Percentiles rank a stretch among this genome's conserved stretches.
phyloP scores from a whole-genome alignment of 1,140 invertebrate genomes.

The Cydia fagiglandana region DNA sequence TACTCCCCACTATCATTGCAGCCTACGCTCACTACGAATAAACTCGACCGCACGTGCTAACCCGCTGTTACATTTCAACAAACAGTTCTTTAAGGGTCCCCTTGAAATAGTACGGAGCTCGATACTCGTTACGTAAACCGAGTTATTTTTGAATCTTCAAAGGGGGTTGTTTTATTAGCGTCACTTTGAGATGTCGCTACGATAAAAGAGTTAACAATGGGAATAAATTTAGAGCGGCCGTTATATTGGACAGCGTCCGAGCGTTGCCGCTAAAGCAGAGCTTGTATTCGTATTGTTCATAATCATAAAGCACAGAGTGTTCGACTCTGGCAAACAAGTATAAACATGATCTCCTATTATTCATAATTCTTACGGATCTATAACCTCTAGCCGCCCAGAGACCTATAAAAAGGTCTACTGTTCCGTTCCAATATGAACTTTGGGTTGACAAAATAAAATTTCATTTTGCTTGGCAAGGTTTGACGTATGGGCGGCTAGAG shows the following conservation, averaged over 20 bases:
- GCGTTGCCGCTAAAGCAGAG: conserved; percentile 26
- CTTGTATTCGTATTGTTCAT: neutral
- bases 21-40: conserved; percentile 30
- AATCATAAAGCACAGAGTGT: neutral
- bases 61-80: conserved; percentile 30
- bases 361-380: neutral
- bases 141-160: conserved; percentile 56
- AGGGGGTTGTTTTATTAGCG: conserved; percentile 54
- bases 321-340: neutral
- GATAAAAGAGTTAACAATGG: conserved; percentile 69
- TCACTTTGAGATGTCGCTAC: conserved; percentile 55
- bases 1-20: conserved; percentile 23
- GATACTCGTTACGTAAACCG: conserved; percentile 46
- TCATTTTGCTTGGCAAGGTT: too few relatives aligned
- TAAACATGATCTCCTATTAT: neutral
- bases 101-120: conserved; percentile 30
- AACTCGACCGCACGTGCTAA: conserved; percentile 23
- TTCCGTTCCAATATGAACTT: too few relatives aligned
- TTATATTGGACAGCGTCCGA: conserved; percentile 62
- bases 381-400: too few relatives aligned
- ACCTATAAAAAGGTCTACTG: too few relatives aligned
- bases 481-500: too few relatives aligned
- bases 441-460: too few relatives aligned
- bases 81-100: conserved; percentile 38
- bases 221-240: conserved; percentile 59